phyloP scores from a whole-genome alignment of 35 echinoderm and acorn worm genomes.

The Heliocidaris tuberculata region DNA sequence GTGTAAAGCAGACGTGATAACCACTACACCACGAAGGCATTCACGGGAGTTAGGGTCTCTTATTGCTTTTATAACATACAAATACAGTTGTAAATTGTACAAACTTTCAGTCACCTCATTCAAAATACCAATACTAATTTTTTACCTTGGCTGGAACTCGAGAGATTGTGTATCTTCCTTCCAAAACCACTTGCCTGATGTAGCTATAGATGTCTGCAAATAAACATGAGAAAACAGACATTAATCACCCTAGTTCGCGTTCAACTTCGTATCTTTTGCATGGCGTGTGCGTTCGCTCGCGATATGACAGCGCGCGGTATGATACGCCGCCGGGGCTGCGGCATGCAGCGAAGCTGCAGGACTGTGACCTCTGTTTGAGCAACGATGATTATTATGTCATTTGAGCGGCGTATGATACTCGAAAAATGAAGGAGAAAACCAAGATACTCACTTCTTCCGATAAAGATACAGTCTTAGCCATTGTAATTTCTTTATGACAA shows the following conservation, averaged over 20 bases:
- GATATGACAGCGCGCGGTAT: too few relatives aligned
- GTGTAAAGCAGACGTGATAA: constrained; percentile 99
- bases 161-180: constrained; percentile 84
- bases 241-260: neutral
- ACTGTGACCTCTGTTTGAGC: neutral
- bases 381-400: neutral
- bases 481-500: neutral
- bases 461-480: constrained; percentile 55
- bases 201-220: constrained; percentile 57
- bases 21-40: constrained; percentile 93
- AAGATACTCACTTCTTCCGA: constrained; percentile 51
- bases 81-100: too few relatives aligned
- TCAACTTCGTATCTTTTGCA: too few relatives aligned
- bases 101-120: neutral
- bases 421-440: neutral
- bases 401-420: too few relatives aligned
- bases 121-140: neutral
- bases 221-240: constrained; percentile 24
- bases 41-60: neutral
- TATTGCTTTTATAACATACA: constrained; percentile 15
- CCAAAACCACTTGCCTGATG: constrained; percentile 85
- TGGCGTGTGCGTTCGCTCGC: too few relatives aligned
- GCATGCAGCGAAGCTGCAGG: neutral
- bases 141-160: constrained; percentile 80
- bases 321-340: neutral